Conservation (phyloP, 2,113 vertebrate genomes). For the Corythaeola cristata region DNA sequence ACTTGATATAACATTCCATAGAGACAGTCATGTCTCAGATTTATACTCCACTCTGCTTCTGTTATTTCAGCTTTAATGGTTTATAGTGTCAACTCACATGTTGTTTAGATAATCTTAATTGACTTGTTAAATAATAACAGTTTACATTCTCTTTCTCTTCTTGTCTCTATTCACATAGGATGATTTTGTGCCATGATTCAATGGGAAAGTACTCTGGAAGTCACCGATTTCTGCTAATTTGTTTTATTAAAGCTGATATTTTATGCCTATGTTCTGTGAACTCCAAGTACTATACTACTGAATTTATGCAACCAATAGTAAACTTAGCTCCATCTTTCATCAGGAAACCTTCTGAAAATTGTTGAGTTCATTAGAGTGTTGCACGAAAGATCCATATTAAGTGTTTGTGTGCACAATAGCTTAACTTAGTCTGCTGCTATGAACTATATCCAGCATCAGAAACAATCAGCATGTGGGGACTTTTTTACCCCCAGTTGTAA, state of each 20-base stretch:
- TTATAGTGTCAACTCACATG: not conserved
- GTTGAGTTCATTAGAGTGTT: not conserved
- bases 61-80: slow-evolving; percentile 18
- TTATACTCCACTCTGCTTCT: slow-evolving; percentile 11
- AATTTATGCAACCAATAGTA: not conserved
- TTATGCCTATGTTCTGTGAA: not conserved
- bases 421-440: not conserved
- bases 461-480: not conserved
- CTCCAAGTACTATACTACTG: not conserved
- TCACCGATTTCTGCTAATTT: not conserved
- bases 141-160: not conserved
- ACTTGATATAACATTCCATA: slow-evolving; percentile 4
- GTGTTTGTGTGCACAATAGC: not conserved
- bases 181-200: not conserved
- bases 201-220: not conserved
- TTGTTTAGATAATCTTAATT: slow-evolving; percentile 34
- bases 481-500: not conserved
- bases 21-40: slow-evolving; percentile 18
- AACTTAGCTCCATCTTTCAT: not conserved
- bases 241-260: not conserved
- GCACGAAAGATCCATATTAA: not conserved
- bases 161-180: not conserved
- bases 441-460: not conserved
- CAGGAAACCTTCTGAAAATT: not conserved
- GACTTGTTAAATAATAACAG: not conserved